Percentiles rank a stretch among this genome's conserved stretches.
Evolutionary conservation across 2,113 vertebrate species (phyloP).

Genomic region (Desmodus rotundus): DNA sequence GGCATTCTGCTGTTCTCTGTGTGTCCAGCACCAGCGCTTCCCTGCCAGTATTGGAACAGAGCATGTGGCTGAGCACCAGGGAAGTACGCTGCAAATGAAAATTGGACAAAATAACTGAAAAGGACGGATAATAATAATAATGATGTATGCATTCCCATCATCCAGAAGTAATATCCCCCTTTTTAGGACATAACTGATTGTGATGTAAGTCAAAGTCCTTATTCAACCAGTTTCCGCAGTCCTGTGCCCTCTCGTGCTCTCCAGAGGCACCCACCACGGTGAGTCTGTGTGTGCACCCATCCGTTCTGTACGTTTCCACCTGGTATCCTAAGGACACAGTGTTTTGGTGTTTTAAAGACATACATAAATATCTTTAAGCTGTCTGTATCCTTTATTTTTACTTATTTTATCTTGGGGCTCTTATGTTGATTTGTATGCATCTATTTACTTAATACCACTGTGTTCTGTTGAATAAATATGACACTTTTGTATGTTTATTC

Average conservation of each 20-base stretch:
- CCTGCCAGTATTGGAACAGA: neutral
- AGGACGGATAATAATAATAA: neutral
- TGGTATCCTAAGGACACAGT: rapidly evolving
- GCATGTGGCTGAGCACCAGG: neutral
- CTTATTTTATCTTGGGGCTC: neutral
- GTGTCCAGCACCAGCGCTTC: rapidly evolving
- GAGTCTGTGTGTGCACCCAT: neutral
- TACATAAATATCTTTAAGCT: neutral
- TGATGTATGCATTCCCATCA: neutral
- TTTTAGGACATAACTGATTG: neutral
- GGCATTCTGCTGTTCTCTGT: rapidly evolving
- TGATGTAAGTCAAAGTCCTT: neutral
- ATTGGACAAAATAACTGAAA: neutral
- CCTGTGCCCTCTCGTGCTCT: neutral
- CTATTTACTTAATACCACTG: neutral
- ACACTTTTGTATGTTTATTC: neutral
- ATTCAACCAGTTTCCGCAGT: neutral
- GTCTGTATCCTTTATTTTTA: neutral
- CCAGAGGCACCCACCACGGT: rapidly evolving
- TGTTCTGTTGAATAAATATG: slow-evolving; percentile 15
- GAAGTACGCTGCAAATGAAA: neutral
- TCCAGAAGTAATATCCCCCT: neutral
- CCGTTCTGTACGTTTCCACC: neutral
- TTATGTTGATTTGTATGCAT: neutral
- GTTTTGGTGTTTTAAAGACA: neutral